phyloP scores from a whole-genome alignment of 2,797 vertebrate genomes.

The Esox masquinongy region DNA sequence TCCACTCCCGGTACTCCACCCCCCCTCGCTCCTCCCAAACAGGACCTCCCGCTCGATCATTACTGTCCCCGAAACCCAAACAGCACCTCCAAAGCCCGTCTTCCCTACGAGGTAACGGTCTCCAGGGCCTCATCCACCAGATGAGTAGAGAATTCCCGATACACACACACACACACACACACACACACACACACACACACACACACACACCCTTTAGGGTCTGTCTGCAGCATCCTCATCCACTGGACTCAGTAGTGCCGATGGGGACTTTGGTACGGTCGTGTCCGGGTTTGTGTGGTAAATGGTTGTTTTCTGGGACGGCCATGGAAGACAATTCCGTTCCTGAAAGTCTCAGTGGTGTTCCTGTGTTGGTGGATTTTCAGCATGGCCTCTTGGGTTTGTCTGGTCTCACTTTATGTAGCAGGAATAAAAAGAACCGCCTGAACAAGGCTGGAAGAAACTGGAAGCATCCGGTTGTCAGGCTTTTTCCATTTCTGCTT shows the following conservation, averaged over 20 bases:
- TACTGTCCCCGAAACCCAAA: slow-evolving; percentile 89
- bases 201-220: not conserved
- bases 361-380: not conserved
- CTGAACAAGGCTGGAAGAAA: too few relatives aligned
- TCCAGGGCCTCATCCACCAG: not conserved
- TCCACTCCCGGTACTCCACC: slow-evolving; percentile 84
- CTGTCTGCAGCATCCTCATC: not conserved
- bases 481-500: too few relatives aligned
- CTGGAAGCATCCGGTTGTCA: too few relatives aligned
- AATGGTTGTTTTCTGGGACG: not conserved
- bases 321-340: not conserved
- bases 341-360: not conserved
- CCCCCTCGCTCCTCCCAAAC: slow-evolving; percentile 93
- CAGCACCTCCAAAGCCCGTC: slow-evolving; percentile 92
- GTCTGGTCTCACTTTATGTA: not conserved
- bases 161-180: not conserved
- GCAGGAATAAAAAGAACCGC: too few relatives aligned
- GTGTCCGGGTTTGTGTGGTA: not conserved
- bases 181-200: not conserved
- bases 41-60: slow-evolving; percentile 77
- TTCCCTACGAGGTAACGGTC: slow-evolving; percentile 91
- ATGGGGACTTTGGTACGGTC: not conserved
- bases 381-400: not conserved
- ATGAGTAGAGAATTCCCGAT: not conserved
- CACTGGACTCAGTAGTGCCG: not conserved